These are phyloP conservation scores for Ooceraea biroi DNA, from an alignment of 1,140 invertebrate genomes.

Conservation along the genomic window DNA sequence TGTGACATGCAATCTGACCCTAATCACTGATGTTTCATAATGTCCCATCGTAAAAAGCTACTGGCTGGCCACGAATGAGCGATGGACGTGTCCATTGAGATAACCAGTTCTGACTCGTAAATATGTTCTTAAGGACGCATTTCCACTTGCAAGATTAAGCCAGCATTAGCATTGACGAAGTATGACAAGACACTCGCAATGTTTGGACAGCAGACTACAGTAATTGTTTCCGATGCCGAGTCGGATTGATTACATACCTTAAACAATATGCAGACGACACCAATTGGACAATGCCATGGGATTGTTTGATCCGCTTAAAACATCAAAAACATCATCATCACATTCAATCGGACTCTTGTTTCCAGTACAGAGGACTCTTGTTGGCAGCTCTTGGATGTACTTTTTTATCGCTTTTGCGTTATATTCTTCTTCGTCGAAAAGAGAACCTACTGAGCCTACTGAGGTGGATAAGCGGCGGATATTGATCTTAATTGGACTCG, in stretches of 20 bases:
- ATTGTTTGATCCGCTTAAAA: not conserved
- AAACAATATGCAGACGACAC: not conserved
- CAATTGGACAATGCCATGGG: not conserved
- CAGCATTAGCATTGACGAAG: not conserved
- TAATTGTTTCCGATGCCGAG: not conserved
- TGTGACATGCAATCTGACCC: constrained; percentile 11
- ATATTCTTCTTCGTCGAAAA: not conserved
- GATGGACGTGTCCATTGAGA: constrained; percentile 14
- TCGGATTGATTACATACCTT: not conserved
- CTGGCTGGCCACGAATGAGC: constrained; percentile 13
- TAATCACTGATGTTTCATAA: constrained; percentile 37
- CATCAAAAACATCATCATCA: not conserved
- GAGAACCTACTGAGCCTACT: not conserved
- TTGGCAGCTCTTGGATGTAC: too few relatives aligned
- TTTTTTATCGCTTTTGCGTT: not conserved
- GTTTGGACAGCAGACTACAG: not conserved
- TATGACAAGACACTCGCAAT: not conserved
- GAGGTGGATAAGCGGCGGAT: not conserved
- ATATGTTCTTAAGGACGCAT: constrained; percentile 13
- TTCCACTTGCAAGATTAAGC: constrained; percentile 15
- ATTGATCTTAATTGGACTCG: constrained; percentile 22
- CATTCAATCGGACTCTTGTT: not conserved
- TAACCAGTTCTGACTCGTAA: constrained; percentile 12
- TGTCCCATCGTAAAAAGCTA: constrained; percentile 2
- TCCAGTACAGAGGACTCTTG: not conserved